These are phyloP conservation scores for Liparis tanakae DNA, from an alignment of 2,797 vertebrate species.

Conservation along the genomic window DNA sequence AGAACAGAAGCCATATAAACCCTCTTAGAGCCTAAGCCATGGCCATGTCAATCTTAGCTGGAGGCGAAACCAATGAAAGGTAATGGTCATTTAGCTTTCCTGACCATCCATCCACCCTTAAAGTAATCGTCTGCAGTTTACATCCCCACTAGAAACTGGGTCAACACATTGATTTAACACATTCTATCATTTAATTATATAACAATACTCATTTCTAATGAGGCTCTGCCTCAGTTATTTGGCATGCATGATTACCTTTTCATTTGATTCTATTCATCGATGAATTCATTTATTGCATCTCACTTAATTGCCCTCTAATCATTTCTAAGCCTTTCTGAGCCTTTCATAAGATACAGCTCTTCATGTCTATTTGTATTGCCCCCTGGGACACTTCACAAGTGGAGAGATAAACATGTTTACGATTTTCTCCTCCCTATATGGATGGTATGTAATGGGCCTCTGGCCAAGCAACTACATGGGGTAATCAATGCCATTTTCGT, in stretches of 20 bases:
- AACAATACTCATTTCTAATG: conserved; percentile 27
- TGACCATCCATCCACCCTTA: neutral
- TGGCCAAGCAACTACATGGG: neutral
- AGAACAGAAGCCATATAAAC: neutral
- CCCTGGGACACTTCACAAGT: conserved; percentile 35
- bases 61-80: neutral
- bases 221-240: conserved; percentile 21
- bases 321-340: conserved; percentile 17
- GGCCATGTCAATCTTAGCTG: neutral
- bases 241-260: conserved; percentile 21
- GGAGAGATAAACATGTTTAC: conserved; percentile 56
- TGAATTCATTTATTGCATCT: conserved; percentile 34
- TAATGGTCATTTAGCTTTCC: neutral
- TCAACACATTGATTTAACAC: conserved; percentile 32
- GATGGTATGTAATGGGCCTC: neutral
- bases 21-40: neutral
- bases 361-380: conserved; percentile 30
- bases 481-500: conserved; percentile 25
- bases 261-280: conserved; percentile 32
- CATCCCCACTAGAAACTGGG: conserved; percentile 25
- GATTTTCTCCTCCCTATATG: conserved; percentile 15
- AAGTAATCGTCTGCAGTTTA: conserved; percentile 1
- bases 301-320: conserved; percentile 32
- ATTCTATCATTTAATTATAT: conserved; percentile 21
- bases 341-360: conserved; percentile 16